These are phyloP conservation scores for Lampris incognitus DNA, from an alignment of 2,113 vertebrate genomes.

Conservation along the genomic window DNA sequence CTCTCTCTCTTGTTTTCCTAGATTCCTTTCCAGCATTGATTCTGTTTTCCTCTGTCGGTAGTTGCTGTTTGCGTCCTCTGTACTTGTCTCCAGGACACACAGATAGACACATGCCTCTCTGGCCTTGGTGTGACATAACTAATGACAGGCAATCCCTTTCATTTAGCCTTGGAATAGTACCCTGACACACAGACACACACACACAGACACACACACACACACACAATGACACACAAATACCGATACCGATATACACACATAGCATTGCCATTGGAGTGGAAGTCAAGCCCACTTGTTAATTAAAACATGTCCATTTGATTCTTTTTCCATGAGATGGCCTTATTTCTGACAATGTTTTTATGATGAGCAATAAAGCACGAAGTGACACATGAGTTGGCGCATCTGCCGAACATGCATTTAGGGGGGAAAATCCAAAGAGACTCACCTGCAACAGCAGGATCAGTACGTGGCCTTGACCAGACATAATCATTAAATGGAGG, in stretches of 20 bases:
- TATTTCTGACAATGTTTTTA: slow-evolving; percentile 26
- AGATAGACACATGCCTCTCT: slow-evolving; percentile 7
- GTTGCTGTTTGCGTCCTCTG: background rate
- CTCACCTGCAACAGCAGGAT: too few relatives aligned
- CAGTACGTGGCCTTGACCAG: too few relatives aligned
- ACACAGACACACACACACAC: background rate
- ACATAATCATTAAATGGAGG: too few relatives aligned
- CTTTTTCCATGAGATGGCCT: slow-evolving; percentile 16
- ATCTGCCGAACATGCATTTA: too few relatives aligned
- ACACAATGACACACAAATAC: background rate
- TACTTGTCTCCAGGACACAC: slow-evolving; percentile 9
- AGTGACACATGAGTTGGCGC: too few relatives aligned
- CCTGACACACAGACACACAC: background rate
- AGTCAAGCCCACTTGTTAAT: slow-evolving; percentile 32
- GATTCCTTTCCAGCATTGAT: background rate
- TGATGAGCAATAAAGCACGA: slow-evolving; percentile 7
- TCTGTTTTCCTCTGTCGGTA: background rate
- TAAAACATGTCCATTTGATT: slow-evolving; percentile 18
- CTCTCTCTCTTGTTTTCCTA: background rate
- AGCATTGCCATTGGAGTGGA: slow-evolving; percentile 2
- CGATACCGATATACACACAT: background rate
- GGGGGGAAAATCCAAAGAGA: too few relatives aligned
- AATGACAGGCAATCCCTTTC: background rate
- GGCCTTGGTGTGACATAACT: too few relatives aligned
- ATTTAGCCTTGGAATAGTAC: slow-evolving; percentile 25